A percentile compares a stretch with the other conserved stretches of the same genome.
Evolutionary conservation across 1,140 invertebrate species (phyloP).

Genomic region (Drosophila yakuba): DNA sequence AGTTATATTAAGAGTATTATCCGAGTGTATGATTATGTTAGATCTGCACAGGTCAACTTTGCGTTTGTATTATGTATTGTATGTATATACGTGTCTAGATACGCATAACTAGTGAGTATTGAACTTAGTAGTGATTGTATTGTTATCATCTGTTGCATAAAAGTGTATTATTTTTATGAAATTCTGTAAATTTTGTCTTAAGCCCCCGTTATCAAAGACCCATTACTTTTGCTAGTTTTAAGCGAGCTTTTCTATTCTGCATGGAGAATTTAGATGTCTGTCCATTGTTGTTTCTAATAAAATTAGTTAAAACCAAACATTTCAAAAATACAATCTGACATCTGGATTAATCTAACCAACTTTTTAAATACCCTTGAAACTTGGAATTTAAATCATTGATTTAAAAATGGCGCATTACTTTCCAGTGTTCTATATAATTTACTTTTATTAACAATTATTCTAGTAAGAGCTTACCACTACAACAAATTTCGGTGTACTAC

Average conservation of each 20-base stretch:
- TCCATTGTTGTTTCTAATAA: constrained; percentile 50
- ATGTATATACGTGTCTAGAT: constrained; percentile 40
- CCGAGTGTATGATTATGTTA: constrained; percentile 42
- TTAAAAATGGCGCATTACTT: no score
- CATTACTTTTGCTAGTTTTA: constrained; percentile 30
- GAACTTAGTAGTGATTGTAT: constrained; percentile 18
- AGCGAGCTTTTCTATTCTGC: constrained; percentile 22
- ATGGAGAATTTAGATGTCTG: constrained; percentile 37
- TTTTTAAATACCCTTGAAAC: no score
- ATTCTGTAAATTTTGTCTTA: constrained; percentile 45
- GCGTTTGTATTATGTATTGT: constrained; percentile 34
- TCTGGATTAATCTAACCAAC: no score
- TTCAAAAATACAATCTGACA: not conserved
- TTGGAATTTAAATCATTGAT: no score
- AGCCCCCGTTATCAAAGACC: constrained; percentile 22
- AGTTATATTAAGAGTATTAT: constrained; percentile 70
- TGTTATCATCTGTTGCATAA: constrained; percentile 62
- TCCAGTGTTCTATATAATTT: not conserved
- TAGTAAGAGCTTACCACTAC: not conserved
- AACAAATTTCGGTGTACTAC: not conserved
- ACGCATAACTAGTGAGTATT: constrained; percentile 35
- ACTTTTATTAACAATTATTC: constrained; percentile 5
- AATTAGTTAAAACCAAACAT: constrained; percentile 24
- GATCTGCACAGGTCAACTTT: constrained; percentile 15
- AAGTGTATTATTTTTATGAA: constrained; percentile 58